phyloP scores from a whole-genome alignment of 2,888 invertebrate species.

The Leucania comma region DNA sequence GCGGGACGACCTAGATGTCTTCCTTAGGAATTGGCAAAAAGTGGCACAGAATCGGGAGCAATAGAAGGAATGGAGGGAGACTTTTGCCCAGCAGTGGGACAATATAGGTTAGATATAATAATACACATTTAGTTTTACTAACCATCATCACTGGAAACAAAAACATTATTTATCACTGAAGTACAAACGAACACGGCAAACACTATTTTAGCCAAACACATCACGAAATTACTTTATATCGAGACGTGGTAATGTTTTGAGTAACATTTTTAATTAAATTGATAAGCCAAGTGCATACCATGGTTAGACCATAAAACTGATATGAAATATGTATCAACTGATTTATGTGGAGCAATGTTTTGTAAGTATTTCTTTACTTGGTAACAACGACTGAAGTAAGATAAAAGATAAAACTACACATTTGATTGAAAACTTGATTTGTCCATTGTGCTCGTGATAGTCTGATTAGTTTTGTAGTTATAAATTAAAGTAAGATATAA shows the following conservation, averaged over 20 bases:
- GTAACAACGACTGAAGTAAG: not conserved
- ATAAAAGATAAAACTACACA: not conserved
- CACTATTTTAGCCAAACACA: constrained; percentile 68
- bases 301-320: constrained; percentile 39
- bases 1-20: no score
- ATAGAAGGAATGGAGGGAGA: no score
- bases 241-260: constrained; percentile 57
- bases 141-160: constrained; percentile 38
- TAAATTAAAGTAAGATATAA: no score
- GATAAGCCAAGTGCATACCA: constrained; percentile 64
- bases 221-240: constrained; percentile 73
- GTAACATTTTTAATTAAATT: constrained; percentile 70
- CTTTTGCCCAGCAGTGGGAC: no score
- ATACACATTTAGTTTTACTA: not conserved
- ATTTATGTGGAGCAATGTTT: constrained; percentile 19
- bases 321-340: constrained; percentile 18
- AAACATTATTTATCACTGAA: constrained; percentile 51
- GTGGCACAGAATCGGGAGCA: no score
- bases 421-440: not conserved
- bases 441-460: not conserved
- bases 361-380: not conserved
- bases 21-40: no score
- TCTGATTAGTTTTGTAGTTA: not conserved
- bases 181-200: constrained; percentile 38
- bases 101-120: no score